phyloP scores from a whole-genome alignment of 2,888 invertebrate species.

The Folsomia candida region DNA sequence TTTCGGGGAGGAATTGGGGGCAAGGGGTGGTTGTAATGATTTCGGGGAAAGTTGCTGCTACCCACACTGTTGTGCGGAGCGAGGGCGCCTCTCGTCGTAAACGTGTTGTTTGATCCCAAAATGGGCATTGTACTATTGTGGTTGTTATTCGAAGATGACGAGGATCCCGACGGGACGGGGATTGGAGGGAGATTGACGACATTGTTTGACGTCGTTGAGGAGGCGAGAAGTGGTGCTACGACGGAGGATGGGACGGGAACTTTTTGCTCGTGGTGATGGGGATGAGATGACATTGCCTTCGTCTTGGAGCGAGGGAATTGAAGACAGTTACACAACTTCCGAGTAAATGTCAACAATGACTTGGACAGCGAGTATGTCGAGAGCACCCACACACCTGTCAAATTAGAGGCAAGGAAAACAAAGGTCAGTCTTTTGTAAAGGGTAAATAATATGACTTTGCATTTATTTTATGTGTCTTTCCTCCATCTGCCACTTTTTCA shows the following conservation, averaged over 20 bases:
- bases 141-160: constrained; percentile 32
- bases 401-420: constrained; percentile 18
- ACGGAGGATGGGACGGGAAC: constrained; percentile 31
- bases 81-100: constrained; percentile 34
- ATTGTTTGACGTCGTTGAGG: neutral
- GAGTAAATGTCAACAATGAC: constrained; percentile 32
- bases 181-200: constrained; percentile 27
- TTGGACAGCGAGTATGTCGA: no score
- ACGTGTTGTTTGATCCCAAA: constrained; percentile 40
- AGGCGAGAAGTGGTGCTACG: constrained; percentile 32
- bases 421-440: constrained; percentile 9
- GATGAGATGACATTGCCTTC: constrained; percentile 7
- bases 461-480: constrained; percentile 1
- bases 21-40: constrained; percentile 32
- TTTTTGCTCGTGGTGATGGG: constrained; percentile 36
- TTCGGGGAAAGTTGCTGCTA: constrained; percentile 18
- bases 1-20: constrained; percentile 40
- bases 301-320: constrained; percentile 19
- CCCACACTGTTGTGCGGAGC: constrained; percentile 30
- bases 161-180: constrained; percentile 30
- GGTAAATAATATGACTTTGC: constrained; percentile 19
- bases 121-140: constrained; percentile 39
- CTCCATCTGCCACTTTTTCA: no score
- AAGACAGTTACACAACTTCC: constrained; percentile 38
- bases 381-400: constrained; percentile 49